Evolutionary conservation across 2,113 vertebrate species (phyloP).

Genomic region (Odocoileus virginianus): DNA sequence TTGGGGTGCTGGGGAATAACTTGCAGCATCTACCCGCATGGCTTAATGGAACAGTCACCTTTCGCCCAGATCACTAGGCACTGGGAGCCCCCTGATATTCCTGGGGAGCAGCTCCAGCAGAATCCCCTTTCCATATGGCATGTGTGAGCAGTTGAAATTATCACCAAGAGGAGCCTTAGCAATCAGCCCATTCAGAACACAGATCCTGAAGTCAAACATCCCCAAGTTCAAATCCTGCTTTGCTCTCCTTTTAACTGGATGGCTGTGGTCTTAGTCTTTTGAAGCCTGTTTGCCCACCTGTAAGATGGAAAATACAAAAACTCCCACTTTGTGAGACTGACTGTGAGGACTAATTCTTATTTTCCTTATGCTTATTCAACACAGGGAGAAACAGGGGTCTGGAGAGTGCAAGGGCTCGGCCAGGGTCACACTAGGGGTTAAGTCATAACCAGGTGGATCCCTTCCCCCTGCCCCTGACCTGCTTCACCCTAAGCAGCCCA

Average conservation of each 20-base stretch:
- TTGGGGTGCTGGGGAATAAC: neutral
- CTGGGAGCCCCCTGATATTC: neutral
- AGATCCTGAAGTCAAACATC: neutral
- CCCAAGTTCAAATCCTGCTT: neutral
- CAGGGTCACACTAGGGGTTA: neutral
- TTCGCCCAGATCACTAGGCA: neutral
- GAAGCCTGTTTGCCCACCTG: neutral
- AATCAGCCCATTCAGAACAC: neutral
- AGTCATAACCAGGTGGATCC: neutral
- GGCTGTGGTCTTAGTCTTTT: neutral
- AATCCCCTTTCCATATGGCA: neutral
- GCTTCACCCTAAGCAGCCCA: neutral
- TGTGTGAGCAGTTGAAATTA: neutral
- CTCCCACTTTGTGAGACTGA: neutral
- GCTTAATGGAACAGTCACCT: neutral
- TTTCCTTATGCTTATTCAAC: neutral
- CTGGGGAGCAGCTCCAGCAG: neutral
- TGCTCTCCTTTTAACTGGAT: neutral
- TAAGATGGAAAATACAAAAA: neutral
- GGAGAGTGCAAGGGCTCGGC: neutral
- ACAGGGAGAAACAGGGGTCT: neutral
- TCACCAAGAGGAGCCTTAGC: neutral
- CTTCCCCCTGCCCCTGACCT: neutral
- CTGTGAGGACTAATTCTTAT: neutral
- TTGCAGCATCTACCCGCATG: accelerated